A percentile compares a stretch with the other conserved stretches of the same genome.
phyloP scores from a whole-genome alignment of 2,113 vertebrate genomes.

The Taxidea taxus region DNA sequence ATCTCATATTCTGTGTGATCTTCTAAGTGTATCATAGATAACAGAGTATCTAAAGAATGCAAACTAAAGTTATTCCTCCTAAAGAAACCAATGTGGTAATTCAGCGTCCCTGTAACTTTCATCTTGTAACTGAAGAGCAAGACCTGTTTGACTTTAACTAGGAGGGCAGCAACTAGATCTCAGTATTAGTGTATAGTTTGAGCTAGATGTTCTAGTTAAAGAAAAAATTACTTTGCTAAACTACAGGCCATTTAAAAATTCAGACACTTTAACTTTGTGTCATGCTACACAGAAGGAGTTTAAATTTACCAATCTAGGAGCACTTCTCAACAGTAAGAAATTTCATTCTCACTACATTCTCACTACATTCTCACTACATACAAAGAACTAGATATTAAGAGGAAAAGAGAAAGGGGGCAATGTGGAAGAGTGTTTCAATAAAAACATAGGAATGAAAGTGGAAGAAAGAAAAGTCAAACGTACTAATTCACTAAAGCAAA shows the following conservation, averaged over 20 bases:
- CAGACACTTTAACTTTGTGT: not conserved
- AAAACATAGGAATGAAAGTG: not conserved
- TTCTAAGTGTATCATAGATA: not conserved
- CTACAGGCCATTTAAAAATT: not conserved
- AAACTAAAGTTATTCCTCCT: not conserved
- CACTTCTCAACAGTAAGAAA: not conserved
- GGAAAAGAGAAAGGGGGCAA: not conserved
- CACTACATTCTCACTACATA: not conserved
- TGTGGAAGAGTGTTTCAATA: not conserved
- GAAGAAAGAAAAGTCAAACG: not conserved
- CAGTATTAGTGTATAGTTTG: not conserved
- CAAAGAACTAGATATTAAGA: not conserved
- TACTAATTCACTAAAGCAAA: not conserved
- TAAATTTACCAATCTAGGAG: not conserved
- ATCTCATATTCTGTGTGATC: not conserved
- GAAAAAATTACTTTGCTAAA: slow-evolving; percentile 9
- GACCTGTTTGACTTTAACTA: slow-evolving; percentile 17
- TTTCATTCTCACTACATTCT: not conserved
- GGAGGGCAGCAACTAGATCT: not conserved
- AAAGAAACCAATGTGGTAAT: not conserved
- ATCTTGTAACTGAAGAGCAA: not conserved
- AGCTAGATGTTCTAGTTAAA: not conserved
- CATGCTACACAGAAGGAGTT: not conserved
- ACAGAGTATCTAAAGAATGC: not conserved
- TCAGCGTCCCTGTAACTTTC: not conserved